Conservation (phyloP, 2,888 invertebrate species). For the Orchesella flavescens region DNA sequence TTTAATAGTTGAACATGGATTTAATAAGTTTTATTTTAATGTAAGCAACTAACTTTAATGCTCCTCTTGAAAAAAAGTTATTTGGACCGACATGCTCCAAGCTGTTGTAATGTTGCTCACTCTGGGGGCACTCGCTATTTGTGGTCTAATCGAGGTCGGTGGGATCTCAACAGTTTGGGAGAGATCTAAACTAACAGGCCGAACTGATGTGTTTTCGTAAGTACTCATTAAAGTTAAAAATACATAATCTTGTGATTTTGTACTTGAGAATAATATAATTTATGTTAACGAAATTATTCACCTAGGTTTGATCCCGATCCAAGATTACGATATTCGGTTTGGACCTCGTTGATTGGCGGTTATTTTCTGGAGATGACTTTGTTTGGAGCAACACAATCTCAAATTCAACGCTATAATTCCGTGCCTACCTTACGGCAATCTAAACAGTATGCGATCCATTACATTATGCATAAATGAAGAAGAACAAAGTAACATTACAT, state of each 20-base stretch:
- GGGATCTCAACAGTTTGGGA: conserved; percentile 61
- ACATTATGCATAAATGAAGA: neutral
- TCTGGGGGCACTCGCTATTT: conserved; percentile 51
- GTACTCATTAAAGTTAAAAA: neutral
- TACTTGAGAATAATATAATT: too few species aligned
- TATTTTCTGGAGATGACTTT: conserved; percentile 67
- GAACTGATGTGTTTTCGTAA: conserved; percentile 60
- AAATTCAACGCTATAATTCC: conserved; percentile 68
- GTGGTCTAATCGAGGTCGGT: conserved; percentile 65
- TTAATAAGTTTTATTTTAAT: too few species aligned
- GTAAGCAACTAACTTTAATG: too few species aligned
- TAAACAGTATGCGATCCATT: conserved; percentile 48
- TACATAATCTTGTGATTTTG: neutral
- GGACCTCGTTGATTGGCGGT: conserved; percentile 65
- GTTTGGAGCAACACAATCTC: conserved; percentile 67
- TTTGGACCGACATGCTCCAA: conserved; percentile 66
- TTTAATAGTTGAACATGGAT: too few species aligned
- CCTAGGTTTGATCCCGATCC: conserved; percentile 35
- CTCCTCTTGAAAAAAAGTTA: too few species aligned
- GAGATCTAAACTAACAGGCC: conserved; percentile 38
- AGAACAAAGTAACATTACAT: too few species aligned
- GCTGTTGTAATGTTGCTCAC: conserved; percentile 65
- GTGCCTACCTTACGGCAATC: conserved; percentile 64
- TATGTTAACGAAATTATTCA: too few species aligned
- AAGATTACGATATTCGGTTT: conserved; percentile 66